phyloP scores from a whole-genome alignment of 1,140 invertebrate species.

The Bombus vancouverensis region DNA sequence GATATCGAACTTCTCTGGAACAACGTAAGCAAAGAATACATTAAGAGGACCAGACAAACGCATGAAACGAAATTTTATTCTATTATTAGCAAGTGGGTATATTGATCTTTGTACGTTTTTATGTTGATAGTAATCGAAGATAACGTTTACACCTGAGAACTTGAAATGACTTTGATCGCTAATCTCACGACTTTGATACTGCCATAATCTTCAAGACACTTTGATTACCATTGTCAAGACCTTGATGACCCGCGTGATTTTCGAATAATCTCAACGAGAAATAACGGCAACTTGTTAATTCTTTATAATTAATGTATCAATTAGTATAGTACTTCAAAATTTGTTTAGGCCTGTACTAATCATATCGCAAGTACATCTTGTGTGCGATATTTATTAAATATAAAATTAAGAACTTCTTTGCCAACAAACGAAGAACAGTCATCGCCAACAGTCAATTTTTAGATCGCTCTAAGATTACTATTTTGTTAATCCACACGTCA shows the following conservation, averaged over 20 bases:
- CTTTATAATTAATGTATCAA: no score
- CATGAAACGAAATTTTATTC: background rate
- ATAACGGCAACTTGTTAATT: no score
- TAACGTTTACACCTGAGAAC: background rate
- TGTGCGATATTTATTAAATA: no score
- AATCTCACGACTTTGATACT: background rate
- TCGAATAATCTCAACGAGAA: background rate
- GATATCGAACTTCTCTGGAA: constrained; percentile 95
- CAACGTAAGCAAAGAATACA: constrained; percentile 57
- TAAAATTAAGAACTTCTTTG: no score
- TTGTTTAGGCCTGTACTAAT: no score
- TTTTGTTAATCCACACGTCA: background rate
- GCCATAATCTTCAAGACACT: background rate
- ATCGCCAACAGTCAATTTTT: background rate
- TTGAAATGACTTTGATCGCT: background rate
- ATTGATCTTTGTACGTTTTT: no score
- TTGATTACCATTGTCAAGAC: background rate
- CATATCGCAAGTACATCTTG: no score
- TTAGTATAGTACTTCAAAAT: no score
- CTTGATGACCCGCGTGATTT: background rate
- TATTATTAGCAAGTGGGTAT: background rate
- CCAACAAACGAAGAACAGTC: background rate
- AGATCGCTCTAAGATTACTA: background rate
- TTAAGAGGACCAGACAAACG: background rate
- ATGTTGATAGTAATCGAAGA: no score